Base-by-base conservation (phyloP, 2,113 vertebrate species). In the Brachypteracias leptosomus region DNA sequence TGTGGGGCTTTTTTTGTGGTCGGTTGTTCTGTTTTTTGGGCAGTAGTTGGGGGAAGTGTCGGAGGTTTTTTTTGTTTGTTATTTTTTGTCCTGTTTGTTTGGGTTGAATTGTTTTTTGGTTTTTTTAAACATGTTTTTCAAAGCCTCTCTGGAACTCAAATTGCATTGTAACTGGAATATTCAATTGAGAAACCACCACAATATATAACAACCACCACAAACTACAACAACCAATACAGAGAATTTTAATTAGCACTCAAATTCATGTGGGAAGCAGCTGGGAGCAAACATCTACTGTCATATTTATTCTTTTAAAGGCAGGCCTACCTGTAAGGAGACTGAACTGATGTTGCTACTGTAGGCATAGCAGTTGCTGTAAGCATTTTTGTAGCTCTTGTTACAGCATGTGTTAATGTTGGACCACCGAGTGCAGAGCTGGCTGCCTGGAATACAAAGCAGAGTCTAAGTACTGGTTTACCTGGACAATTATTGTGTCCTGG, bases 361-460 rank as follows among this genome's bases (percentile, higher is more conserved):
- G 99, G 99, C 99, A 99, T 99, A 73, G 99, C 99, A 31, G 99
- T 99, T 85, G 99, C 99, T 4, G 99, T 99, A 85, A 99, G 98
- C 99, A 99, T 99, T 98, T 99, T 99, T 70, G 99, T 99, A 80
- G 99, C 99, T 98, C 99, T 98, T 21, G 99, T 99, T 93, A 99
- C 99, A 93, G 99, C 99, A 42, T 99, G 99, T 16, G 99, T 99
- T 93, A 99, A 93, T 9, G 99, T 99, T 21, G 99, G 99, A 55
- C 99, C 99, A 2, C 99, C 99, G 6, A 99, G 98, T 1, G 99
- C 99, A 42, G 99, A 99, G 95, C 99, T 99, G 59, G 99, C 99
- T 87, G 99, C 99, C 99, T 99, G 74, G 28, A 98, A 95, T 82
- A 77, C 44, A 90, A 82, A 72, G 42, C 71, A 67, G 28, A 67